Evolutionary conservation across 2,888 invertebrate species (phyloP), one percentile per base, ranked within the genome.

Genomic region (Eustalomyia histrio): DNA sequence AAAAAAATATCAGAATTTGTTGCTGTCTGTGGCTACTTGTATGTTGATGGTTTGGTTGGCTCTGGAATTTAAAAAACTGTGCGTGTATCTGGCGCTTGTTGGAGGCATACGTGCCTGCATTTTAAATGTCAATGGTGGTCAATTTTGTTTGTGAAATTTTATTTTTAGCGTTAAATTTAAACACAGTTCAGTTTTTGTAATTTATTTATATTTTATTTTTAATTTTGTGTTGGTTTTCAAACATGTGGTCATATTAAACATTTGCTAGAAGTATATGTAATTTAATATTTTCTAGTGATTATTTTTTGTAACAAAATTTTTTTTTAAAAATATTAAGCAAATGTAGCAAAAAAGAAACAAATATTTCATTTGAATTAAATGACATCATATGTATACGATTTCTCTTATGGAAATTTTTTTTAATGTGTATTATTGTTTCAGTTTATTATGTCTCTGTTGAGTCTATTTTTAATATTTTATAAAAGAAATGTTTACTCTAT

Each of bases 321-420:
- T 24, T 21, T 35, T 52, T 52, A 69, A 73, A 76, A 73, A 76
- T 83, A 87, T 75, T 65, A 86, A 86, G 85, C 87, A 87, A 87
- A 87, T 83, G 85, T 86, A 85, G 76, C 85, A 87, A 87, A 87
- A 87, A 87, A 86, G 86, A 87, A 87, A 87, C 87, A 87, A 87
- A 87, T 86, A 87, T 87, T 87, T 82, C 67, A 75, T 76, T 69
- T 61, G 17, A 65, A 76, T 35, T 58, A 58, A 71, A 76, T 71
- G 63, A 76, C 29, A 76, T 52, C 63, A 63, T 57, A 39, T 10
- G 43, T 35, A 35, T 14, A 43, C n/a, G 43, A 47, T 47, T 47
- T 29, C 29, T 29, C 12, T 39, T 39, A 39, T 39, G 5, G 29
- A 58, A 14, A 18, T 33, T 35, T 61, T 58, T 52, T 60, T 60